phyloP scores from a whole-genome alignment of 1,140 invertebrate species.

The Lepidurus apus region DNA sequence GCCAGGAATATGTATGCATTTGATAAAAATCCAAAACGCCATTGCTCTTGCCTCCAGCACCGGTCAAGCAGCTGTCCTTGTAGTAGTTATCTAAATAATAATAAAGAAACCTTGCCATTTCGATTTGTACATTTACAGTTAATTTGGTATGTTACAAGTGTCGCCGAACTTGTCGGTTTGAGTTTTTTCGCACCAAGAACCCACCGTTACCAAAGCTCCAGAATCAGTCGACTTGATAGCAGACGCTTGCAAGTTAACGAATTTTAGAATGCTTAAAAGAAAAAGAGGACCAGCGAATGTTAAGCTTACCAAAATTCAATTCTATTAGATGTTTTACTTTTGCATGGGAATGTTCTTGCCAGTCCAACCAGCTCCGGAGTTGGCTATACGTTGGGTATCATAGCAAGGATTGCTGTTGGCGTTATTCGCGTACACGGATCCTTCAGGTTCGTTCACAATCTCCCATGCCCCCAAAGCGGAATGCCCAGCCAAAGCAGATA shows the following conservation, averaged over 20 bases:
- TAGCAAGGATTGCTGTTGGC: slow-evolving; percentile 43
- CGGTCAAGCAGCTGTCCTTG: slow-evolving; percentile 33
- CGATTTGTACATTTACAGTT: background rate
- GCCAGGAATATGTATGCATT: slow-evolving; percentile 36
- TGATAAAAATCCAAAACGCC: slow-evolving; percentile 35
- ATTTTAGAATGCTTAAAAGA: slow-evolving; percentile 38
- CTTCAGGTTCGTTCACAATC: slow-evolving; percentile 48
- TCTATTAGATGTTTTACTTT: slow-evolving; percentile 15
- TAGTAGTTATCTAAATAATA: slow-evolving; percentile 34
- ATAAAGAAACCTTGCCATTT: background rate
- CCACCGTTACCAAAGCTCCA: slow-evolving; percentile 44
- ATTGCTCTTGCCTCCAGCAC: slow-evolving; percentile 25
- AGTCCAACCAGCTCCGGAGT: slow-evolving; percentile 37
- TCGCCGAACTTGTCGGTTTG: slow-evolving; percentile 27
- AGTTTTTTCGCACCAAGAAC: slow-evolving; percentile 41
- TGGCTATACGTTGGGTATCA: slow-evolving; percentile 40
- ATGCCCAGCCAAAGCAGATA: slow-evolving; percentile 42
- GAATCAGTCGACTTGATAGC: slow-evolving; percentile 45
- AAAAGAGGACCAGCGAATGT: background rate
- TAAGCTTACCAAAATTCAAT: too few relatives aligned
- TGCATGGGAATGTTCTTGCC: slow-evolving; percentile 34
- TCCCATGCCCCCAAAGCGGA: slow-evolving; percentile 47
- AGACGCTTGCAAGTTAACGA: slow-evolving; percentile 45
- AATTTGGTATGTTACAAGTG: background rate
- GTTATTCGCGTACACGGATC: slow-evolving; percentile 41